A percentile compares a stretch with the other conserved stretches of the same genome.
phyloP scores from a whole-genome alignment of 2,888 invertebrate genomes.

The Scrobipalpa costella region DNA sequence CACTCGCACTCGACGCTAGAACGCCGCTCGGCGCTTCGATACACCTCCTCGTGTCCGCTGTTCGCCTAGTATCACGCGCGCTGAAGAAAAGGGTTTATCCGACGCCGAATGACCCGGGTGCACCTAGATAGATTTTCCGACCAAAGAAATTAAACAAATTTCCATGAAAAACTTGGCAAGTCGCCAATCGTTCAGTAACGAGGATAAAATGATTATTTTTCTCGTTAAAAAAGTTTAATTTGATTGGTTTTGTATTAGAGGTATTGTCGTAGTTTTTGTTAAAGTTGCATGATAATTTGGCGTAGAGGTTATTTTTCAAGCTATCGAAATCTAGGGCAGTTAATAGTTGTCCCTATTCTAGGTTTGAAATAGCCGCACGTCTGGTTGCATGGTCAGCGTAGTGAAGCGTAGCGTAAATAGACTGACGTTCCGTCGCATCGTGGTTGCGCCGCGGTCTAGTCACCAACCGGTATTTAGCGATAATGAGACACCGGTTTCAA shows the following conservation, averaged over 20 bases:
- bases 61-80: slow-evolving; percentile 79
- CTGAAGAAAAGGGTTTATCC: slow-evolving; percentile 82
- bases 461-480: slow-evolving; percentile 37
- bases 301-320: slow-evolving; percentile 38
- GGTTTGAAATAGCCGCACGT: slow-evolving; percentile 57
- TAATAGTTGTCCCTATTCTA: slow-evolving; percentile 60
- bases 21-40: slow-evolving; percentile 46
- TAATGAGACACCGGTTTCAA: slow-evolving; percentile 30
- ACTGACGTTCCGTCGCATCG: slow-evolving; percentile 44
- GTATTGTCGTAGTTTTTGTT: slow-evolving; percentile 7
- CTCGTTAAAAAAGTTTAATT: background rate
- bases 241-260: background rate
- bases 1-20: slow-evolving; percentile 50
- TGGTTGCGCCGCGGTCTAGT: slow-evolving; percentile 29
- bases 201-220: slow-evolving; percentile 11
- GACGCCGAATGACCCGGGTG: slow-evolving; percentile 72
- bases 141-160: slow-evolving; percentile 54
- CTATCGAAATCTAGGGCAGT: slow-evolving; percentile 66
- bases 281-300: slow-evolving; percentile 6
- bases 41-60: slow-evolving; percentile 65
- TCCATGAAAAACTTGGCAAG: slow-evolving; percentile 51
- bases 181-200: slow-evolving; percentile 27
- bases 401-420: slow-evolving; percentile 67
- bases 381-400: slow-evolving; percentile 56
- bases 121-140: slow-evolving; percentile 76